Percentiles rank a stretch among this genome's conserved stretches.
Conservation (phyloP, 2,797 vertebrate species). For the Apogon hyalosoma region DNA sequence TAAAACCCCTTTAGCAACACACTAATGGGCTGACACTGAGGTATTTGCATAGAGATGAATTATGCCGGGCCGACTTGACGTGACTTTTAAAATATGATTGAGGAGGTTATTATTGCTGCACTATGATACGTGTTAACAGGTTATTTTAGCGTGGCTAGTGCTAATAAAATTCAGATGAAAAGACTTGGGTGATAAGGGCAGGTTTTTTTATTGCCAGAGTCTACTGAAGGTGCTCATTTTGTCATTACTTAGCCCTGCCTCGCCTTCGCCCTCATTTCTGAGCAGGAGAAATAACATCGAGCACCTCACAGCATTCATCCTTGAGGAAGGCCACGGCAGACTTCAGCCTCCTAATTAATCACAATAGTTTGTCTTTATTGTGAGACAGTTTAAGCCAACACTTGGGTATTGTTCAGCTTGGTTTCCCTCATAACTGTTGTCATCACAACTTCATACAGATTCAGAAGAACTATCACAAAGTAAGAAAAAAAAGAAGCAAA, state of each 20-base stretch:
- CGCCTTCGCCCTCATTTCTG: constrained; percentile 18
- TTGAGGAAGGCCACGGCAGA: constrained; percentile 54
- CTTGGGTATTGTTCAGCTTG: background rate
- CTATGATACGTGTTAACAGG: constrained; percentile 86
- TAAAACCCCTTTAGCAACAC: constrained; percentile 89
- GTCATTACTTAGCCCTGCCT: constrained; percentile 76
- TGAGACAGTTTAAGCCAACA: constrained; percentile 10
- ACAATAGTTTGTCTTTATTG: constrained; percentile 34
- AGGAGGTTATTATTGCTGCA: constrained; percentile 92
- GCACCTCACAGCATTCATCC: constrained; percentile 30
- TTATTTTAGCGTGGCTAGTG: constrained; percentile 84
- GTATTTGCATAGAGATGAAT: constrained; percentile 98
- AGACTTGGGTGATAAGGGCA: constrained; percentile 77
- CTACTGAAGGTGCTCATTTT: constrained; percentile 80
- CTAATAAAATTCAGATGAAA: constrained; percentile 86
- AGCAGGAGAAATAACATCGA: constrained; percentile 38
- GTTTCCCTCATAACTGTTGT: too few species aligned
- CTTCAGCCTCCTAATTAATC: constrained; percentile 63
- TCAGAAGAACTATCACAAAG: too few species aligned
- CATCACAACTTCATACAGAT: too few species aligned
- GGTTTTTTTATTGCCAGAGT: constrained; percentile 71
- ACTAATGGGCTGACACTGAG: constrained; percentile 92
- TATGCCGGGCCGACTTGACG: constrained; percentile 87
- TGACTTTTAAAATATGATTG: constrained; percentile 97
- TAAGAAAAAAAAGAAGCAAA: too few species aligned